These are phyloP conservation scores for Bombyx mandarina DNA, from an alignment of 1,140 invertebrate genomes.

Conservation along the genomic window DNA sequence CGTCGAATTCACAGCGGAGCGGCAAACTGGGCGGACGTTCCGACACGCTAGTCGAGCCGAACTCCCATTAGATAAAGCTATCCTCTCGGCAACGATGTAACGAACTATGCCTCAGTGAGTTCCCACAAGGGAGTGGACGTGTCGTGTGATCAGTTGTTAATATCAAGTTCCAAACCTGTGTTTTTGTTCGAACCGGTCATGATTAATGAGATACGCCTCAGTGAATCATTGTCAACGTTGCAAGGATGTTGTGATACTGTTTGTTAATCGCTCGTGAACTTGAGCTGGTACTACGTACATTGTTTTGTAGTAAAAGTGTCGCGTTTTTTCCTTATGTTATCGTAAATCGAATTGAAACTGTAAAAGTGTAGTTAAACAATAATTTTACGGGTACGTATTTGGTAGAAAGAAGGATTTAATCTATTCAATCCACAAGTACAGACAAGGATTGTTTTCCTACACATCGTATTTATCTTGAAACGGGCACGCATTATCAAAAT, in stretches of 20 bases:
- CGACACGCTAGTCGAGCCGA: conserved; percentile 6
- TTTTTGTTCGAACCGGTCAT: conserved; percentile 23
- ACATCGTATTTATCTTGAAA: no score
- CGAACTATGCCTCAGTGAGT: no score
- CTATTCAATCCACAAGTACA: neutral
- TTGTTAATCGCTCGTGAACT: conserved; percentile 19
- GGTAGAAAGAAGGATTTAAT: neutral
- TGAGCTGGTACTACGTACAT: neutral
- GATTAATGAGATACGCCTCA: conserved; percentile 24
- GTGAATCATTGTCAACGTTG: conserved; percentile 32
- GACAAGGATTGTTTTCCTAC: no score
- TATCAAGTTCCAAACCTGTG: conserved; percentile 12
- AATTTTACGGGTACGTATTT: conserved; percentile 2
- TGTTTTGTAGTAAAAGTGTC: conserved; percentile 1
- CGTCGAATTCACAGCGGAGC: conserved; percentile 38
- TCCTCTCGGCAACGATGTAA: neutral
- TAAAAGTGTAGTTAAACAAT: neutral
- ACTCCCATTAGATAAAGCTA: neutral
- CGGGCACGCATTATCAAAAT: no score
- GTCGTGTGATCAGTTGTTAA: neutral
- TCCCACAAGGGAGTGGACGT: neutral
- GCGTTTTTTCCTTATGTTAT: neutral
- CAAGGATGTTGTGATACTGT: conserved; percentile 36
- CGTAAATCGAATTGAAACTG: no score
- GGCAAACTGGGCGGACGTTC: conserved; percentile 29